Evolutionary conservation across 1,140 invertebrate genomes (phyloP).

Genomic region (Drosophila elegans): DNA sequence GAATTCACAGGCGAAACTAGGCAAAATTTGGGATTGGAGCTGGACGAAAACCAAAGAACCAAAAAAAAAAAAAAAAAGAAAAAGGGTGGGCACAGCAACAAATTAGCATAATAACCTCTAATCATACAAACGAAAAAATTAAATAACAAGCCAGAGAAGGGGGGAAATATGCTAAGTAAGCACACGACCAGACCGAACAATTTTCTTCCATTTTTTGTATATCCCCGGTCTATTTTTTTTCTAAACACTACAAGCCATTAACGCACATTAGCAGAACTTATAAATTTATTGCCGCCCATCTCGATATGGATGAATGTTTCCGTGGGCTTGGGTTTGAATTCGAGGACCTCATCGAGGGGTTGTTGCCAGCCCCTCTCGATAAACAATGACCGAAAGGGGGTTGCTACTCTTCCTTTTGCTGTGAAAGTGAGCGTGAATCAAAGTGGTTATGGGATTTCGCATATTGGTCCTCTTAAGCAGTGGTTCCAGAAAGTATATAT

Average conservation of each 20-base stretch:
- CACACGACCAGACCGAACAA: conserved; percentile 41
- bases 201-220: conserved; percentile 25
- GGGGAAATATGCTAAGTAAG: conserved; percentile 57
- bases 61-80: background rate
- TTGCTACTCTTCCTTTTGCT: conserved; percentile 24
- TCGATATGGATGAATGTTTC: conserved; percentile 45
- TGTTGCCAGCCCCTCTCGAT: conserved; percentile 11
- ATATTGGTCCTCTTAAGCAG: background rate
- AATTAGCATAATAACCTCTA: conserved; percentile 80
- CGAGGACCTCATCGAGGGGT: conserved; percentile 11
- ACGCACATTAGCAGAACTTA: conserved; percentile 79
- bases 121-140: conserved; percentile 81
- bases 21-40: conserved; percentile 11
- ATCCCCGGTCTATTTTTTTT: conserved; percentile 10
- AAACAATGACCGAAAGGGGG: conserved; percentile 41
- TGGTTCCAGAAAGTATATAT: background rate
- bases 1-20: conserved; percentile 48
- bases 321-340: conserved; percentile 21
- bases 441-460: conserved; percentile 25
- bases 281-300: conserved; percentile 74
- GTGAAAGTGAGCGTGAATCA: conserved; percentile 69
- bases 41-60: background rate
- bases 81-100: conserved; percentile 25
- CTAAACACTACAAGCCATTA: conserved; percentile 77
- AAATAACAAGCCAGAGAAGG: conserved; percentile 60